A percentile compares a stretch with the other conserved stretches of the same genome.
phyloP scores from a whole-genome alignment of 2,888 invertebrate genomes.

The Pogonocherus hispidulus region DNA sequence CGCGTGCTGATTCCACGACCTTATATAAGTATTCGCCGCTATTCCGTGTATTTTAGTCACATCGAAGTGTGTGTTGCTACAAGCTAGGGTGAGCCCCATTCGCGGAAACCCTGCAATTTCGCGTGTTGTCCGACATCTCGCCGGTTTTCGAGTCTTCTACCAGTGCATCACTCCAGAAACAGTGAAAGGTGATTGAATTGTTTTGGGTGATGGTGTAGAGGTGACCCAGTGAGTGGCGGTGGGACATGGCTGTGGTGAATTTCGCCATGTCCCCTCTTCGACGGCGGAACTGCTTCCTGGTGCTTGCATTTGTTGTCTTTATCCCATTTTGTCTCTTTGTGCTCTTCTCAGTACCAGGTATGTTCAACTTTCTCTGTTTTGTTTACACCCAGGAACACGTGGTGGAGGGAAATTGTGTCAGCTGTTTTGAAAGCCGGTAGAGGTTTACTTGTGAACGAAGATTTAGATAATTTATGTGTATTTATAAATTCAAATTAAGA shows the following conservation, averaged over 20 bases:
- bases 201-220: slow-evolving; percentile 40
- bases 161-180: neutral
- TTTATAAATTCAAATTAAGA: neutral
- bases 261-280: slow-evolving; percentile 69
- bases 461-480: neutral
- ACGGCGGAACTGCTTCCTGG: slow-evolving; percentile 73
- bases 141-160: neutral
- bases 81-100: neutral
- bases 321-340: slow-evolving; percentile 73
- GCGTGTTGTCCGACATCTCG: neutral
- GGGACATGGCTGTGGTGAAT: slow-evolving; percentile 63
- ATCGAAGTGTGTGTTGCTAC: slow-evolving; percentile 22
- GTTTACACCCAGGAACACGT: slow-evolving; percentile 4
- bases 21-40: slow-evolving; percentile 51
- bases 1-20: slow-evolving; percentile 55
- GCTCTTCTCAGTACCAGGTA: slow-evolving; percentile 71
- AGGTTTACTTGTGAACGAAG: neutral
- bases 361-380: slow-evolving; percentile 31
- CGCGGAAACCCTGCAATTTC: slow-evolving; percentile 3
- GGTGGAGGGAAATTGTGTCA: neutral
- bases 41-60: slow-evolving; percentile 40
- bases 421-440: neutral
- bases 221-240: slow-evolving; percentile 27
- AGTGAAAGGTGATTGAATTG: neutral
- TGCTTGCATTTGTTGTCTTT: slow-evolving; percentile 71